phyloP scores from a whole-genome alignment of 2,113 vertebrate species.

The Craseonycteris thonglongyai region DNA sequence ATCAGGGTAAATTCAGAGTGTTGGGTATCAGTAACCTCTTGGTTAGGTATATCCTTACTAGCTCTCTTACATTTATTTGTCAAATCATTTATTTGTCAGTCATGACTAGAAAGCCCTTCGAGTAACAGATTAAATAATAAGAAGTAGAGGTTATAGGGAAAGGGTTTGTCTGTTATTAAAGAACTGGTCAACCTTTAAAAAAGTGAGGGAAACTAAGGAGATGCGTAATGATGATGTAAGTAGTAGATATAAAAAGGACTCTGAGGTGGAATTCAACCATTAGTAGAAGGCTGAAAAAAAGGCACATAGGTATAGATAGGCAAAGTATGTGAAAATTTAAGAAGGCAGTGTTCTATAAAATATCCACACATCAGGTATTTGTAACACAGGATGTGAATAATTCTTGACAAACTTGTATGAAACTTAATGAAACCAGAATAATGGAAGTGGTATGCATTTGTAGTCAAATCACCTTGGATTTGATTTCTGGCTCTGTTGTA shows the following conservation, averaged over 20 bases:
- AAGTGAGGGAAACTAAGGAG: neutral
- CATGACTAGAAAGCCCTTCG: neutral
- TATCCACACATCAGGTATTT: neutral
- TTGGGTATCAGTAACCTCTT: neutral
- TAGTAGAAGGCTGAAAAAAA: neutral
- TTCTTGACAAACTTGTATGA: neutral
- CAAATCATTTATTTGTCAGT: too few relatives aligned
- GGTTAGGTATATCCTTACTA: neutral
- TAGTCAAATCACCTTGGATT: neutral
- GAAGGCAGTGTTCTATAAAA: neutral
- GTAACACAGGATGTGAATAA: neutral
- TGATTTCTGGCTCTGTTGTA: neutral
- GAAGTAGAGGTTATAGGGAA: neutral
- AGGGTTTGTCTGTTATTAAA: neutral
- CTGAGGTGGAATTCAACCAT: neutral
- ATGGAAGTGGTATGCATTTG: neutral
- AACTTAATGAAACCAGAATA: neutral
- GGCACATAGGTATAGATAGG: fast-evolving
- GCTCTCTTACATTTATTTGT: neutral
- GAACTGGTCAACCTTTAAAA: neutral
- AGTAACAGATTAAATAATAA: neutral
- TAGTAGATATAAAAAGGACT: neutral
- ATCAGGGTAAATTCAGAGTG: neutral
- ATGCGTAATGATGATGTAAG: neutral
- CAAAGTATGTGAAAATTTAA: neutral